Conservation (phyloP, 2,113 vertebrate species). For the Rhinopomastus cyanomelas region DNA sequence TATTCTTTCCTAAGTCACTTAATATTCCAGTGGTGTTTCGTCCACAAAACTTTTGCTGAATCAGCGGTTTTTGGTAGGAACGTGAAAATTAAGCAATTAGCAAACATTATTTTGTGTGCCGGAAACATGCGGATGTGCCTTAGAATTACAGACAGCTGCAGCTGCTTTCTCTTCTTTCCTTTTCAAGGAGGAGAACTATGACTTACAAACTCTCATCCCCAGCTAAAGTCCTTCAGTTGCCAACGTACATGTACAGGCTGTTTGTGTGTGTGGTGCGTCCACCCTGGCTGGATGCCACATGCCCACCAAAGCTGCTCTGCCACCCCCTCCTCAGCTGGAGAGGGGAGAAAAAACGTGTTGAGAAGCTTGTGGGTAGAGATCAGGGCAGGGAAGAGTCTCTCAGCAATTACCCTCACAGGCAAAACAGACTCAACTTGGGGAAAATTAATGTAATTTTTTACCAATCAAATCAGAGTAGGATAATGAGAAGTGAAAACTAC, state of each 20-base stretch:
- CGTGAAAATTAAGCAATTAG: not conserved
- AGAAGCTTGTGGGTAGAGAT: not conserved
- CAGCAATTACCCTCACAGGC: not conserved
- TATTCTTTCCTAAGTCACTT: not conserved
- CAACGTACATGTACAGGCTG: not conserved
- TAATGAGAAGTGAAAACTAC: not conserved
- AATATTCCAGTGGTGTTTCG: not conserved
- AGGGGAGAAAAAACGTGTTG: not conserved
- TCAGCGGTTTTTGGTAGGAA: not conserved
- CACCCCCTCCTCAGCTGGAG: not conserved
- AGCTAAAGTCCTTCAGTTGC: slow-evolving; percentile 8
- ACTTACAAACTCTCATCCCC: not conserved
- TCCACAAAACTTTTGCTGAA: not conserved
- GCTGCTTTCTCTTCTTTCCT: not conserved
- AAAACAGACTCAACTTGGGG: too few species aligned
- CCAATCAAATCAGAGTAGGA: not conserved
- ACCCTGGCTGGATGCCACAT: not conserved
- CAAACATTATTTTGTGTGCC: not conserved
- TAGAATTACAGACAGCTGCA: not conserved
- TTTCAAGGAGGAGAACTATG: not conserved
- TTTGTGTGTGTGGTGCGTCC: not conserved
- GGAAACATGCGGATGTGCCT: not conserved
- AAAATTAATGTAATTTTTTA: not conserved
- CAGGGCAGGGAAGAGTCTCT: not conserved
- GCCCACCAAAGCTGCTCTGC: not conserved